Base-by-base conservation (phyloP, 2,888 invertebrate genomes). In the Psylliodes chrysocephalus region DNA sequence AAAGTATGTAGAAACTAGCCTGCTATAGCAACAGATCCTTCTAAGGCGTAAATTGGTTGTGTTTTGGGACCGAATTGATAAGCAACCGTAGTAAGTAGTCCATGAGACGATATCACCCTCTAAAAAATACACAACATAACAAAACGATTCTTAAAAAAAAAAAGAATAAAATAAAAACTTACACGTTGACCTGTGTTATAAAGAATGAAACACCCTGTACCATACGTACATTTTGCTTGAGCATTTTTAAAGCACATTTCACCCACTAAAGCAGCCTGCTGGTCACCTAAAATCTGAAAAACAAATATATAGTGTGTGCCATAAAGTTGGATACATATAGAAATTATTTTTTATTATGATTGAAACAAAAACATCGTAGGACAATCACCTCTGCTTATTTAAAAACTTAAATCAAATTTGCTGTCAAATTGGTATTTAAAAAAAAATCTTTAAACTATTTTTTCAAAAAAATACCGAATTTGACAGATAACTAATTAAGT, bases 121-220 rank as follows among this genome's bases (percentile, higher is more conserved):
- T 93, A 78, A 33, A 76, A 73, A 28, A 67, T 44, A 46, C 47
- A 28, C 10, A 46, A 38, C 14, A 49, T 0, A 17, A 4, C 10
- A 4, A 40, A 15, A 53, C 14, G 19, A 8, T 10, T 8, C 30
- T 40, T 15, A 12, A 30, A 42, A 3, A 47, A 8, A 5, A 56
- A 15, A n/a, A 17, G 8, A 46, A 46, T 44, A 2, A n/a, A n/a
- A 44, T 10, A 14, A 35, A 60, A 53, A 70, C 82, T 77, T 80
- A 89, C 89, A 77, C 85, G 82, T 42, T 82, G 84, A 35, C 98
- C 98, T 62, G 97, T 98, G 82, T 99, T 98, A 76, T 94, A 94
- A 25, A 99, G 85, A 64, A 99, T 86, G 81, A 98, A 98, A 77
- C 97, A 96, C 56, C 96, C 97, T 56, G 97, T 97, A 47, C 98